Base-by-base conservation (phyloP, 1,140 invertebrate genomes). In the Parasteatoda tepidariorum region DNA sequence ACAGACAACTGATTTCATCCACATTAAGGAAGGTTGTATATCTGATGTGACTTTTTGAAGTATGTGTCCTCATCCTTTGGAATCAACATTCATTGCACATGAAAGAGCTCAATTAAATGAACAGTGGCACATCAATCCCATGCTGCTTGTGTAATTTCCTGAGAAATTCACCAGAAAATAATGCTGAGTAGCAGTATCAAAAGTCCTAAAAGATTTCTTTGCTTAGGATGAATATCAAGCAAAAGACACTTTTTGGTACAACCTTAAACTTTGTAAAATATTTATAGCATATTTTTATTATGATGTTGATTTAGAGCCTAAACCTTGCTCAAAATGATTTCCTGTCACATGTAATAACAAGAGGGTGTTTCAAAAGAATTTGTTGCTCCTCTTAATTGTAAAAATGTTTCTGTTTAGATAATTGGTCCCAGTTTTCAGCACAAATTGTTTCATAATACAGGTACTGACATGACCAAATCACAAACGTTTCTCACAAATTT, bases 251-350 rank as follows among this genome's bases (percentile, higher is more conserved):
- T 64, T 84, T 84, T 84, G 64, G 83, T 84, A 85, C 78, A 68
- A 85, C 70, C 66, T 74, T 73, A 70, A 85, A 83, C 79, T 85
- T 85, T 85, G 84, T 85, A 85, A 75, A 34, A 85, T 85, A 85
- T 85, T 85, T 83, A 85, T 85, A 85, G 84, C 84, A 83, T 85
- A 85, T 85, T 85, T 85, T 85, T 85, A 85, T 84, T 85, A 85
- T 83, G 81, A 78, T 85, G 64, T 84, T 79, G 66, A 75, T 84
- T 84, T 76, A 78, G 66, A 84, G 64, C 66, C 66, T 84, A 54
- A 71, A 84, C 74, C 83, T 84, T 84, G 83, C 83, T 84, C 83
- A 84, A 84, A 79, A 74, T 62, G 48, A 81, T 70, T 74, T 74
- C 81, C 61, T 83, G 67, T 66, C 78, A 68, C 78, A 64, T 6